Evolutionary conservation across 1,140 invertebrate genomes (phyloP), one percentile per base, ranked within the genome.

Genomic region (Chionoecetes opilio): DNA sequence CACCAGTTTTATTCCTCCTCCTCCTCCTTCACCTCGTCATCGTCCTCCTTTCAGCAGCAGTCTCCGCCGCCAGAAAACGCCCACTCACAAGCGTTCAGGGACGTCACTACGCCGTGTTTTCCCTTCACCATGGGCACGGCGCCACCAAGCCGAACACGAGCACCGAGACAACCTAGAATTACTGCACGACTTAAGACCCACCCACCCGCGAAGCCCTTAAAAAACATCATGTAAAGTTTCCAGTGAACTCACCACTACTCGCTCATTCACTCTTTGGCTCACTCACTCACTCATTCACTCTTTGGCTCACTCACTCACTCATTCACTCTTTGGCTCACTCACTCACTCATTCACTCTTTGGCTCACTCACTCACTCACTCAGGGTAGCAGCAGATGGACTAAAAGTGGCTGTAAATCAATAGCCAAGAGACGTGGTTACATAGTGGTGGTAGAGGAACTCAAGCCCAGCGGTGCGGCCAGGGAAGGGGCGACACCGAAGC

Each of bases 401-500:
- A n/a, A 75, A 21, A 75, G 63, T n/a, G 63, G 63, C 21, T 75
- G 63, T 75, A 75, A 75, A 75, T 75, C n/a, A 75, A 75, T 75
- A 75, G n/a, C 6, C 21, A 75, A 46, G 5, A 46, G 63, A 21
- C 63, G 63, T 75, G 63, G 63, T 75, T 75, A 75, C 63, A 8
- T 14, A 26, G 63, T 75, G 63, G 63, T n/a, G 63, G n/a, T 17
- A 5, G 63, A 75, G 63, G 63, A 75, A 75, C 63, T n/a, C 63
- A 75, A 75, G 46, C 63, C 63, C 63, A 21, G 6, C 21, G n/a
- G n/a, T 26, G 63, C n/a, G 63, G n/a, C 5, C 21, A 75, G 63
- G 63, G 63, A 75, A 75, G 63, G 63, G 63, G 21, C n/a, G 21
- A 75, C n/a, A n/a, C n/a, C n/a, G n/a, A n/a, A n/a, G n/a, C n/a